Conservation (phyloP, 2,888 invertebrate genomes). For the Diarsia mendica region DNA sequence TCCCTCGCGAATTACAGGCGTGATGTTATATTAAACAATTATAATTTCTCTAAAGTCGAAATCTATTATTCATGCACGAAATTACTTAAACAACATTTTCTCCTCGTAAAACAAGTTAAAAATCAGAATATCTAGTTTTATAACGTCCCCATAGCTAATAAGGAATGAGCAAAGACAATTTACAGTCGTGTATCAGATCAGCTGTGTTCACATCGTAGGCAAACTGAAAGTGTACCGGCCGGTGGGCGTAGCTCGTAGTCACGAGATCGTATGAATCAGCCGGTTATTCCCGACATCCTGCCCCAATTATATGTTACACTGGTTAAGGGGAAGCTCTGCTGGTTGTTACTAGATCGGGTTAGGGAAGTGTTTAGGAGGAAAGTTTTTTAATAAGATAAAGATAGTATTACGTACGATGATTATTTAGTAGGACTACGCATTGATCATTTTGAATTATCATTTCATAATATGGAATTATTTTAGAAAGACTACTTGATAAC, state of each 20-base stretch:
- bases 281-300: constrained; percentile 88
- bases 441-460: not conserved
- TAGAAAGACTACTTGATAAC: not conserved
- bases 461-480: not conserved
- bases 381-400: not conserved
- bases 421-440: not conserved
- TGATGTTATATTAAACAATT: not conserved
- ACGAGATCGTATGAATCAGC: constrained; percentile 81
- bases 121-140: not conserved
- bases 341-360: constrained; percentile 33
- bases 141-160: not conserved
- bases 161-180: constrained; percentile 30
- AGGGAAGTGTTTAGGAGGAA: not conserved
- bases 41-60: not conserved
- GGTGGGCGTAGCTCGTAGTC: constrained; percentile 70
- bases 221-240: constrained; percentile 60
- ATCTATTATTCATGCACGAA: not conserved
- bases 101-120: not conserved
- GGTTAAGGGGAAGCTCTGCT: constrained; percentile 76
- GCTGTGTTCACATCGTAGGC: constrained; percentile 62
- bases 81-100: not conserved
- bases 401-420: no score
- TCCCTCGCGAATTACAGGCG: no score
- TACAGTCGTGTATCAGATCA: constrained; percentile 67
- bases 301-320: constrained; percentile 79